phyloP scores from a whole-genome alignment of 1,140 invertebrate species.

The Diprion similis region DNA sequence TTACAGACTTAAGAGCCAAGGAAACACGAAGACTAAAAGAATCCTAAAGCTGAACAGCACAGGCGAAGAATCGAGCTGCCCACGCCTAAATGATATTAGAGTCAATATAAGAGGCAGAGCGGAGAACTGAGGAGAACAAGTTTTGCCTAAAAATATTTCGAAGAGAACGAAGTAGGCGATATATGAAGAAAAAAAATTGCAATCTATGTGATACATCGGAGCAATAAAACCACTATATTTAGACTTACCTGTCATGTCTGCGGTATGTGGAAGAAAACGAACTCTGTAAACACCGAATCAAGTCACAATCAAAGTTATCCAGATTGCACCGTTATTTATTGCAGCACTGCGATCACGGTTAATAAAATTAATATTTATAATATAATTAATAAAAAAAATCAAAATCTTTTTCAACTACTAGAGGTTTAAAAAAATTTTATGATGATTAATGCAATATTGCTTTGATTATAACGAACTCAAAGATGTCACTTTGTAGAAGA shows the following conservation, averaged over 20 bases:
- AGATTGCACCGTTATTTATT: neutral
- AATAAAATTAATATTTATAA: too few species aligned
- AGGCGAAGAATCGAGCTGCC: too few species aligned
- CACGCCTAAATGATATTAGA: neutral
- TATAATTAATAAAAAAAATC: too few species aligned
- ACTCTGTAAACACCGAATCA: neutral
- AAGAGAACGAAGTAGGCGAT: neutral
- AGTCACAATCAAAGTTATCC: neutral
- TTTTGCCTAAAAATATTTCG: neutral
- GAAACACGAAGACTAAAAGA: too few species aligned
- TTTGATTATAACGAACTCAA: too few species aligned
- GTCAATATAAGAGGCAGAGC: neutral
- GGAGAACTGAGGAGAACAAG: neutral
- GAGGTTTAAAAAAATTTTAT: too few species aligned
- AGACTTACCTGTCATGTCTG: slow-evolving; percentile 11
- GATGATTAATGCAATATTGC: too few species aligned
- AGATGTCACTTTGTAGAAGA: too few species aligned
- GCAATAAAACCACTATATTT: neutral
- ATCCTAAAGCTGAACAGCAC: too few species aligned
- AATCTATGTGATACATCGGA: neutral
- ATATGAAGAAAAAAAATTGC: neutral
- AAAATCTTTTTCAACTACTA: too few species aligned
- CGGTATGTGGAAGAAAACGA: slow-evolving; percentile 7
- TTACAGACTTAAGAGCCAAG: too few species aligned
- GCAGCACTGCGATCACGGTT: neutral